These are phyloP conservation scores for Mesoligia furuncula DNA, from an alignment of 2,888 invertebrate species.

Conservation along the genomic window DNA sequence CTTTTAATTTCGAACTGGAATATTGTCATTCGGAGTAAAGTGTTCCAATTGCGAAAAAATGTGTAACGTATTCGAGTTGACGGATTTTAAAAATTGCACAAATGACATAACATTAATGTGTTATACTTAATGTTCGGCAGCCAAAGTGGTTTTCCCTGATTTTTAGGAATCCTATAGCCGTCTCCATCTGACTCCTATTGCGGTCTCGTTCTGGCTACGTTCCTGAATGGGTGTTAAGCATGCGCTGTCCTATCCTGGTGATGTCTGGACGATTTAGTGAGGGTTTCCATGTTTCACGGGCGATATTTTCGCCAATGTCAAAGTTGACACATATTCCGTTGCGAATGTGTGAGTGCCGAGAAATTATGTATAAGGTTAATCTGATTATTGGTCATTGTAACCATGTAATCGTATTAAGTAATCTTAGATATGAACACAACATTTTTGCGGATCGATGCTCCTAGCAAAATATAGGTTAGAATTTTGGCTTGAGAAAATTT, in stretches of 20 bases:
- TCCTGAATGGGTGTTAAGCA: conserved; percentile 85
- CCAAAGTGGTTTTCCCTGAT: conserved; percentile 77
- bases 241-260: conserved; percentile 75
- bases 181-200: conserved; percentile 70
- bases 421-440: conserved; percentile 40
- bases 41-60: conserved; percentile 38
- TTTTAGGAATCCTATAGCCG: conserved; percentile 74
- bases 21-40: conserved; percentile 8
- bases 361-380: conserved; percentile 61
- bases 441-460: conserved; percentile 39
- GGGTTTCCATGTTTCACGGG: conserved; percentile 52
- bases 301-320: conserved; percentile 58
- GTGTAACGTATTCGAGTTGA: conserved; percentile 42
- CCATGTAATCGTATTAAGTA: conserved; percentile 61
- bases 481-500: conserved; percentile 5
- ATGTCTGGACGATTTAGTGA: conserved; percentile 63
- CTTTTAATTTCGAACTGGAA: conserved; percentile 32
- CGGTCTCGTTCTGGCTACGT: conserved; percentile 75
- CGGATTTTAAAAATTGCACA: conserved; percentile 58
- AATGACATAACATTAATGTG: conserved; percentile 75
- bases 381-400: conserved; percentile 58
- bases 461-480: conserved; percentile 14
- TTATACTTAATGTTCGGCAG: conserved; percentile 64
- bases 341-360: conserved; percentile 28
- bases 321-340: conserved; percentile 34